Conservation (phyloP, 2,113 vertebrate genomes). For the Tricholaema leucomelas region DNA sequence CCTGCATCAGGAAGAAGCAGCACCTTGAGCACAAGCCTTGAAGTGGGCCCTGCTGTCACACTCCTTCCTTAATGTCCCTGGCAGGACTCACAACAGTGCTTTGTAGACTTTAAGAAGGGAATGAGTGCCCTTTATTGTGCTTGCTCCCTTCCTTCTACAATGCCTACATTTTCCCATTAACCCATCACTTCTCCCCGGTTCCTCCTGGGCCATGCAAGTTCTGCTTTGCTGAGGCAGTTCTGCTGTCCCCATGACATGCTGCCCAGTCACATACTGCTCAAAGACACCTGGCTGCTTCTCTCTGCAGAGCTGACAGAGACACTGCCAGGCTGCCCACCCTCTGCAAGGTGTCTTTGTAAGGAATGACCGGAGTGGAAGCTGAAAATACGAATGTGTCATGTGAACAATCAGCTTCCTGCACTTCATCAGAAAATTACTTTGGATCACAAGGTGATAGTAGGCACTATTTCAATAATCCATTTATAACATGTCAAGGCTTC, state of each 20-base stretch:
- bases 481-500: background rate
- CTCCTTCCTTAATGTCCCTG: background rate
- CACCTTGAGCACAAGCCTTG: background rate
- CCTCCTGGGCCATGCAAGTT: background rate
- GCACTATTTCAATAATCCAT: background rate
- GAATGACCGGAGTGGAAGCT: background rate
- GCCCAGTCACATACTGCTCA: background rate
- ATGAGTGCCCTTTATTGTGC: background rate
- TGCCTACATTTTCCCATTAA: background rate
- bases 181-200: background rate
- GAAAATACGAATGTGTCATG: accelerated
- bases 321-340: background rate
- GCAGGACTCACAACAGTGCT: background rate
- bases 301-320: background rate
- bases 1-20: background rate
- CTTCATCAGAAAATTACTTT: background rate
- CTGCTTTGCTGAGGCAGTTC: background rate
- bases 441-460: background rate
- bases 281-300: background rate
- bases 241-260: background rate
- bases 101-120: background rate
- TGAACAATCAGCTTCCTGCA: background rate
- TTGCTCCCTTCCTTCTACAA: background rate
- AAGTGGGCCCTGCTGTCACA: background rate
- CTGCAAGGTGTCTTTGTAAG: background rate